A percentile compares a stretch with the other conserved stretches of the same genome.
Conservation (phyloP, 2,888 invertebrate species). For the Drosophila mimetica region DNA sequence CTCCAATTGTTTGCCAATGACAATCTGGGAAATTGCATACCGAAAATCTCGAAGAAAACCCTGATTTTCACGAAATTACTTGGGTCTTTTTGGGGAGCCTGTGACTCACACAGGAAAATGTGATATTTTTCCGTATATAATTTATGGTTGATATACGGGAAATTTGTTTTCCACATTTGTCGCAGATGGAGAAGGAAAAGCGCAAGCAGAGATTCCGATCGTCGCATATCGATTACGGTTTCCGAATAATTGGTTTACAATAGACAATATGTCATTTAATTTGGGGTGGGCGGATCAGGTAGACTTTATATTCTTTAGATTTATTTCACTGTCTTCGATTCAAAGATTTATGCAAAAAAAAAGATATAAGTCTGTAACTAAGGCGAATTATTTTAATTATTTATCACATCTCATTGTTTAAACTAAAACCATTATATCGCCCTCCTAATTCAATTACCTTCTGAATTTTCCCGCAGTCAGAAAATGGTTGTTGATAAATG, state of each 20-base stretch:
- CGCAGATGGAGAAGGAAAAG: conserved; percentile 15
- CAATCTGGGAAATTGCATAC: conserved; percentile 65
- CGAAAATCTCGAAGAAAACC: conserved; percentile 41
- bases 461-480: conserved; percentile 1
- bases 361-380: no score
- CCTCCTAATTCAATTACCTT: background rate
- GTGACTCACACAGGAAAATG: conserved; percentile 48
- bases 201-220: conserved; percentile 20
- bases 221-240: conserved; percentile 55
- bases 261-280: conserved; percentile 40
- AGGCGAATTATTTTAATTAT: no score
- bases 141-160: conserved; percentile 53
- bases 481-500: background rate
- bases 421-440: background rate
- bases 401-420: background rate
- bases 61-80: conserved; percentile 43
- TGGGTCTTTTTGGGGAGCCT: conserved; percentile 22
- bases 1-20: conserved; percentile 31
- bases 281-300: background rate
- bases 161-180: conserved; percentile 53
- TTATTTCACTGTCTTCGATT: background rate
- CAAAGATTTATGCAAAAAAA: background rate
- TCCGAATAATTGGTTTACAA: conserved; percentile 19
- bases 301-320: background rate
- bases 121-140: conserved; percentile 56